These are phyloP conservation scores for Zhuqinia jingwanae DNA, from an alignment of 2,888 invertebrate species.

Conservation along the genomic window DNA sequence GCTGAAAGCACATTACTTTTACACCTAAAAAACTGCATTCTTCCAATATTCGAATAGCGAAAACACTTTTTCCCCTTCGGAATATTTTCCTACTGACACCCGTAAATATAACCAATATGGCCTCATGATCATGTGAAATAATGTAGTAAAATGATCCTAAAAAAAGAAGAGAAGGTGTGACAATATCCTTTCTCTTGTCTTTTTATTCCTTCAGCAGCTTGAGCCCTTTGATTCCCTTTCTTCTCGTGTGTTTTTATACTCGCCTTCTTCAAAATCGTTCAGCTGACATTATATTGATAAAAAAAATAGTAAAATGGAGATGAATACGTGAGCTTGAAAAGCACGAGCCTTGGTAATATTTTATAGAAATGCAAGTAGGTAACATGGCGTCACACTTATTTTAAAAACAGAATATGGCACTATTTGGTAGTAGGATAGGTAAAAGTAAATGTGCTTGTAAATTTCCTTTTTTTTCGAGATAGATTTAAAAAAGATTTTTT, in stretches of 20 bases:
- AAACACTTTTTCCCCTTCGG: background rate
- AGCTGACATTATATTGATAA: slow-evolving; percentile 45
- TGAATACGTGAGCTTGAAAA: slow-evolving; percentile 63
- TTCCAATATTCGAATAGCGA: too few relatives aligned
- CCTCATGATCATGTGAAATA: background rate
- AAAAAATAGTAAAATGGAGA: slow-evolving; percentile 47
- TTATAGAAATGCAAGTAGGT: background rate
- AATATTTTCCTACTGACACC: slow-evolving; percentile 24
- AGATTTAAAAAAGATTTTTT: slow-evolving; percentile 14
- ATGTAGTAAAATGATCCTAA: background rate
- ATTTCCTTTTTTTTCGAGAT: slow-evolving; percentile 48
- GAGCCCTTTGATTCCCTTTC: slow-evolving; percentile 27
- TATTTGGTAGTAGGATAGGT: too few relatives aligned
- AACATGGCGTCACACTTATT: background rate
- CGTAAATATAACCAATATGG: slow-evolving; percentile 14
- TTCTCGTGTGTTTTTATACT: background rate
- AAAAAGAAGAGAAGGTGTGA: slow-evolving; percentile 23
- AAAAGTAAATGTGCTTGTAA: too few relatives aligned
- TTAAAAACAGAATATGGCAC: slow-evolving; percentile 37
- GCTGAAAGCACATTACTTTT: slow-evolving; percentile 33
- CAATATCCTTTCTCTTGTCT: slow-evolving; percentile 9
- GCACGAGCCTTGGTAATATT: slow-evolving; percentile 15
- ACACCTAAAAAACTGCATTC: background rate
- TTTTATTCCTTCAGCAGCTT: background rate
- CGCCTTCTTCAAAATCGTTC: slow-evolving; percentile 47